Percentiles rank a stretch among this genome's conserved stretches.
Conservation (phyloP, 2,888 invertebrate species). For the Panorpa germanica region DNA sequence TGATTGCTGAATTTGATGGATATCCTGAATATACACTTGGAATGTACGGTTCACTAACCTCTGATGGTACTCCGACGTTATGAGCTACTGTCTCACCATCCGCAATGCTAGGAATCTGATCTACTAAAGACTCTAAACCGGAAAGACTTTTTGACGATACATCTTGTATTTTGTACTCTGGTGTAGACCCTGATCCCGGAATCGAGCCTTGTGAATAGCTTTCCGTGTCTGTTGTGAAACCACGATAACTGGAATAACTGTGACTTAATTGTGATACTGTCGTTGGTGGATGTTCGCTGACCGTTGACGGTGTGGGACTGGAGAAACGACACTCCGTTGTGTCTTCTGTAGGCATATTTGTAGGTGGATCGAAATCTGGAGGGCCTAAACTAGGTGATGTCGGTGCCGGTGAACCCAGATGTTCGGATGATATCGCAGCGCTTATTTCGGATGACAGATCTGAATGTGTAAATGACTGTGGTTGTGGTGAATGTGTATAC, state of each 20-base stretch:
- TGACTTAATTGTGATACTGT: constrained; percentile 17
- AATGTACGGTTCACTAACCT: constrained; percentile 14
- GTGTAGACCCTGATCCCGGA: too few relatives aligned
- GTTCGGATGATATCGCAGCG: constrained; percentile 53
- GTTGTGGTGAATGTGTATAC: constrained; percentile 24
- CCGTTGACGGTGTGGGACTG: constrained; percentile 24
- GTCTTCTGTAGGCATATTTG: constrained; percentile 29
- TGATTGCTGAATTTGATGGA: constrained; percentile 1
- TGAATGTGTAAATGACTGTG: constrained; percentile 42
- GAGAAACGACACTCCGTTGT: constrained; percentile 29
- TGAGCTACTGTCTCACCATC: constrained; percentile 33
- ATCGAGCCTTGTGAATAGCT: constrained; percentile 24
- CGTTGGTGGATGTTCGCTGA: constrained; percentile 17
- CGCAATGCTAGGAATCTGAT: constrained; percentile 78
- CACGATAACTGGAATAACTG: constrained; percentile 16
- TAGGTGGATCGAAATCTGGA: constrained; percentile 57
- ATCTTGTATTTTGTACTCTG: constrained; percentile 40
- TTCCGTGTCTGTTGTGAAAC: constrained; percentile 16
- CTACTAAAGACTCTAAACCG: constrained; percentile 73
- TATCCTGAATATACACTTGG: constrained; percentile 6
- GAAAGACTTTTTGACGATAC: constrained; percentile 73
- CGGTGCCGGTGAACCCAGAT: constrained; percentile 42
- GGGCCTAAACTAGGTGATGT: constrained; percentile 48
- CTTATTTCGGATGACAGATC: constrained; percentile 62
- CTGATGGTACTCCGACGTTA: constrained; percentile 8